These are phyloP conservation scores for Diplogasteroides magnus DNA, from an alignment of 1,140 invertebrate genomes.

Conservation along the genomic window DNA sequence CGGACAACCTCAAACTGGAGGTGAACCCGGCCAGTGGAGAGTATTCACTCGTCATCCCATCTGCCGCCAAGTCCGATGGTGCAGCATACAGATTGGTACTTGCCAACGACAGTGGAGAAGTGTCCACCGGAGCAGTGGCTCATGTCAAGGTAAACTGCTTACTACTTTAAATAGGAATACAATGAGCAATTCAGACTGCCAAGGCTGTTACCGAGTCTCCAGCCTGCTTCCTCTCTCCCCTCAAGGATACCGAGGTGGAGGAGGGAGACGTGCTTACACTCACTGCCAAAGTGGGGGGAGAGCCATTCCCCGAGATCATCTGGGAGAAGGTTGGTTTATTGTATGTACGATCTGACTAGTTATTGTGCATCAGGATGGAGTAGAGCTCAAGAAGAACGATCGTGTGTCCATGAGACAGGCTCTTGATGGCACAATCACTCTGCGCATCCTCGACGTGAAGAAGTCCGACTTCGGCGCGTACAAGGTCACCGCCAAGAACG, in stretches of 20 bases:
- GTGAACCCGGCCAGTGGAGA: slow-evolving; percentile 41
- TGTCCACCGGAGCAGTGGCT: slow-evolving; percentile 47
- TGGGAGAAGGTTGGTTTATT: slow-evolving; percentile 36
- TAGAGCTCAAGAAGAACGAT: slow-evolving; percentile 42
- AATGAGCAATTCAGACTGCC: too few species aligned
- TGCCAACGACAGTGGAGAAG: slow-evolving; percentile 46
- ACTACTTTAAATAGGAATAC: too few species aligned
- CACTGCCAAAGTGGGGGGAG: slow-evolving; percentile 56
- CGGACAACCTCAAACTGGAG: slow-evolving; percentile 66
- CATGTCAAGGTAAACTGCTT: slow-evolving; percentile 43
- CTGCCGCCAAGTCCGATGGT: slow-evolving; percentile 39
- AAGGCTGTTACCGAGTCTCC: slow-evolving; percentile 35
- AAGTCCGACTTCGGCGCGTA: slow-evolving; percentile 75
- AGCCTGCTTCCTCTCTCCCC: slow-evolving; percentile 45
- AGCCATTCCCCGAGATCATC: slow-evolving; percentile 55
- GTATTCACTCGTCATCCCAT: slow-evolving; percentile 41
- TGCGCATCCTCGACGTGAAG: slow-evolving; percentile 68
- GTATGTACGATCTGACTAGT: too few species aligned
- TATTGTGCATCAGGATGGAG: slow-evolving; percentile 29
- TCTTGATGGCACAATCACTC: slow-evolving; percentile 70
- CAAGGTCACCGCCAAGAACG: slow-evolving; percentile 50
- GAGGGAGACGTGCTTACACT: slow-evolving; percentile 53
- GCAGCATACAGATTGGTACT: slow-evolving; percentile 53
- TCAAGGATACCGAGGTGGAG: slow-evolving; percentile 40
- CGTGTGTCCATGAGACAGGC: slow-evolving; percentile 69